Percentiles rank a stretch among this genome's conserved stretches.
These are phyloP conservation scores for Acleris laterana DNA, from an alignment of 2,888 invertebrate species.

Conservation along the genomic window DNA sequence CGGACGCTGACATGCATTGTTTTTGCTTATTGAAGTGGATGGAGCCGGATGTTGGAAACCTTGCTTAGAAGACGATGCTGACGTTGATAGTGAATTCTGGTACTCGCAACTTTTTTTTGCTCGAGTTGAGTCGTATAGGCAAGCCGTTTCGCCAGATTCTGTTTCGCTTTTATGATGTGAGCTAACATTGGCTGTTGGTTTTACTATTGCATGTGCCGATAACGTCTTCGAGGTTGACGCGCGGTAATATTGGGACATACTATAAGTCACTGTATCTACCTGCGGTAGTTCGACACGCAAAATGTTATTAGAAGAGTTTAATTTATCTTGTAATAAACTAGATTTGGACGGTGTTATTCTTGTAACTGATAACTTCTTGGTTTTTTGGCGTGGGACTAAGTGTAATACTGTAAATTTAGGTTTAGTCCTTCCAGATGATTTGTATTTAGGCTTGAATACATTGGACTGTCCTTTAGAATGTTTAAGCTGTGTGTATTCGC, in stretches of 20 bases:
- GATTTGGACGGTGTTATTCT: neutral
- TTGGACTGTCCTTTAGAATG: conserved; percentile 13
- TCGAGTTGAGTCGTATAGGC: neutral
- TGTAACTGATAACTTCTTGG: neutral
- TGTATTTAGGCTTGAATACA: conserved; percentile 1
- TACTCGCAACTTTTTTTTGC: neutral
- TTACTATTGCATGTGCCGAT: neutral
- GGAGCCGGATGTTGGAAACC: conserved; percentile 5
- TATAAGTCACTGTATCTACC: neutral
- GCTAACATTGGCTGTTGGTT: neutral
- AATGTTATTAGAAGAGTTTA: neutral
- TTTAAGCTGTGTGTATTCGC: conserved; percentile 7
- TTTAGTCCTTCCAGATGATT: neutral
- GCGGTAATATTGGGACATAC: neutral
- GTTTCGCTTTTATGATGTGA: neutral
- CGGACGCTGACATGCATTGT: neutral
- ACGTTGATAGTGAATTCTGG: neutral
- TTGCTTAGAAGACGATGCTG: conserved; percentile 1
- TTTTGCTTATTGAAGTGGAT: neutral
- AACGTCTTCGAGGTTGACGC: conserved; percentile 4
- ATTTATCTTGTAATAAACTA: neutral
- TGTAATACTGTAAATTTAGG: conserved; percentile 9
- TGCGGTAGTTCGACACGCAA: neutral
- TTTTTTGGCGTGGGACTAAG: neutral
- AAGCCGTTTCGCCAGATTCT: conserved; percentile 1